phyloP scores from a whole-genome alignment of 2,113 vertebrate species.

The Mystacornis crossleyi region DNA sequence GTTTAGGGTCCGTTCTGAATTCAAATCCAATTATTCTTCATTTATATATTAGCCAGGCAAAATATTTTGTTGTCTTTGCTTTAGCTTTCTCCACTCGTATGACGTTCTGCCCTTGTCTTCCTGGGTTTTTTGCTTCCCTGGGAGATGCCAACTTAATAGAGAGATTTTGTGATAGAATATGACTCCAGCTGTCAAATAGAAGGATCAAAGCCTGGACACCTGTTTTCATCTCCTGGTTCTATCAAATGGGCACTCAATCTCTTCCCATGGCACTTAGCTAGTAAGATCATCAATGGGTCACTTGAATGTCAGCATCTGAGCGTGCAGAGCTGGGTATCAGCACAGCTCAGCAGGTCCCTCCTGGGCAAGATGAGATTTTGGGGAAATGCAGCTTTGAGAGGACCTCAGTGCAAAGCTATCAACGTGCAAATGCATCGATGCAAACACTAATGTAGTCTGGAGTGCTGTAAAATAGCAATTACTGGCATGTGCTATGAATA shows the following conservation, averaged over 20 bases:
- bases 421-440: neutral
- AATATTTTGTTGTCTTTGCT: neutral
- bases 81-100: neutral
- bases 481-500: neutral
- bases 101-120: neutral
- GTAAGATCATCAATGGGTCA: neutral
- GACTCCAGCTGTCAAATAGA: neutral
- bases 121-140: neutral
- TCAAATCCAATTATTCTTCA: neutral
- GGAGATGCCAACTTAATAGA: neutral
- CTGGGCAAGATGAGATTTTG: neutral
- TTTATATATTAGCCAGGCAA: neutral
- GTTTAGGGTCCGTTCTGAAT: neutral
- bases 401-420: neutral
- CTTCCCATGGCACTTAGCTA: neutral
- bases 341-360: neutral
- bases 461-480: conserved; percentile 14
- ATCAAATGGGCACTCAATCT: neutral
- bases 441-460: neutral
- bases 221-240: conserved; percentile 1
- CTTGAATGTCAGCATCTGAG: neutral
- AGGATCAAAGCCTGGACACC: neutral
- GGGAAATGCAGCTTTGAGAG: neutral
- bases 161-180: neutral
- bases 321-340: neutral